A percentile compares a stretch with the other conserved stretches of the same genome.
Evolutionary conservation across 2,797 vertebrate species (phyloP).

Genomic region (Paratrypauchen microcephalus): DNA sequence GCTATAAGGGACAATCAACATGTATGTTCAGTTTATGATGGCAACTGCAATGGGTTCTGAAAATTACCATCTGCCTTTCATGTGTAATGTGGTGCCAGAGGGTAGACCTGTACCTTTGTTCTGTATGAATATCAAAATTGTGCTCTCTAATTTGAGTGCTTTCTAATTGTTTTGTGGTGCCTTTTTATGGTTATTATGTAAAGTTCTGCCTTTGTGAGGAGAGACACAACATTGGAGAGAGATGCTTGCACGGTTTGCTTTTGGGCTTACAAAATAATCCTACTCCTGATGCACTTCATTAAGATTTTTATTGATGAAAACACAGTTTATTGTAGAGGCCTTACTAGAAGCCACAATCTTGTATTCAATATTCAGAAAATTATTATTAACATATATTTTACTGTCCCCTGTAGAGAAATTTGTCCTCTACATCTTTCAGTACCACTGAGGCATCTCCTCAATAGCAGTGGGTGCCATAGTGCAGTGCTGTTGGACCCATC

Average conservation of each 20-base stretch:
- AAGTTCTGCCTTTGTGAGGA: conserved; percentile 50
- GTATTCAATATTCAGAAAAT: not conserved
- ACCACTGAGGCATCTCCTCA: too few species aligned
- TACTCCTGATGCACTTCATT: conserved; percentile 6
- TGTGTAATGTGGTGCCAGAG: conserved; percentile 46
- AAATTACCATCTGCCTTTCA: conserved; percentile 52
- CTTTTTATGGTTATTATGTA: conserved; percentile 45
- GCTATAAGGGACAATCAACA: conserved; percentile 58
- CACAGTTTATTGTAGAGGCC: conserved; percentile 25
- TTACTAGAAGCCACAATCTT: conserved; percentile 4
- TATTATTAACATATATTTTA: too few species aligned
- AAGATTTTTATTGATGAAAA: conserved; percentile 7
- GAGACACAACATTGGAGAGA: conserved; percentile 58
- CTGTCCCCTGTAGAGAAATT: too few species aligned
- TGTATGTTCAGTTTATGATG: conserved; percentile 18
- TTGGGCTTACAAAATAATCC: conserved; percentile 21
- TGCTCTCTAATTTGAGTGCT: conserved; percentile 73
- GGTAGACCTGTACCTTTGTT: conserved; percentile 45
- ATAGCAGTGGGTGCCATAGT: too few species aligned
- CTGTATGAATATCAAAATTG: conserved; percentile 63
- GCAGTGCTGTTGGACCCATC: too few species aligned
- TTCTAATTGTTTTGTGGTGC: conserved; percentile 69
- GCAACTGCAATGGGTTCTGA: conserved; percentile 1
- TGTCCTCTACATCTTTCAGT: too few species aligned
- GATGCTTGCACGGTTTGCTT: conserved; percentile 45